Evolutionary conservation across 2,888 invertebrate genomes (phyloP).

Genomic region (Camptogramma bilineatum): DNA sequence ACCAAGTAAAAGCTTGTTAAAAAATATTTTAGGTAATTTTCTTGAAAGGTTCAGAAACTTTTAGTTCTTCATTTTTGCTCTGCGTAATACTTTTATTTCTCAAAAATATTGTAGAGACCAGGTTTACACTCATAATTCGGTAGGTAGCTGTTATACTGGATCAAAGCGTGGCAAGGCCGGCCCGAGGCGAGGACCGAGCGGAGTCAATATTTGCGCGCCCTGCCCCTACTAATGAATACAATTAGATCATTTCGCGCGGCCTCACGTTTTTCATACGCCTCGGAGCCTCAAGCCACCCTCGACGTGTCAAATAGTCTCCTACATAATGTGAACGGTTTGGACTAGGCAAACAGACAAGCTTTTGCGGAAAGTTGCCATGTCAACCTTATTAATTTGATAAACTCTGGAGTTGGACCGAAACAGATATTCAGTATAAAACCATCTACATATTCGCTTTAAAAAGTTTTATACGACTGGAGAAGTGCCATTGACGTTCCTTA

Average conservation of each 20-base stretch:
- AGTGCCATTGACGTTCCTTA: not conserved
- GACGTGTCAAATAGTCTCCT: conserved; percentile 71
- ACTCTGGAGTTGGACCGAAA: conserved; percentile 4
- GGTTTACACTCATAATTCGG: conserved; percentile 37
- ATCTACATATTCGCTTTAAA: not conserved
- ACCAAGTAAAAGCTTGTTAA: too few species aligned
- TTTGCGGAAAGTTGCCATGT: conserved; percentile 20
- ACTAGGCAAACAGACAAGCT: conserved; percentile 16
- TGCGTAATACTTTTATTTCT: conserved; percentile 6
- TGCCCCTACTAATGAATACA: conserved; percentile 84
- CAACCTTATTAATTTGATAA: conserved; percentile 5
- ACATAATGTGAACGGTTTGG: conserved; percentile 54
- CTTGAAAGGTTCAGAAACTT: conserved; percentile 1
- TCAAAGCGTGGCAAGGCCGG: conserved; percentile 49
- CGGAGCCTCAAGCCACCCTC: conserved; percentile 59
- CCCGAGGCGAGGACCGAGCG: conserved; percentile 63
- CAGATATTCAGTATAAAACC: too few species aligned
- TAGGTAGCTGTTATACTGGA: conserved; percentile 41
- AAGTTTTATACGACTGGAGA: conserved; percentile 2
- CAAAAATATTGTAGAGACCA: conserved; percentile 11
- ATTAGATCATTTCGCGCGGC: conserved; percentile 85
- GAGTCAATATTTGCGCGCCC: conserved; percentile 82
- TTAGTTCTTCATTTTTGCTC: not conserved
- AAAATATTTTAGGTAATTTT: too few species aligned
- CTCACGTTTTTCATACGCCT: conserved; percentile 82